These are phyloP conservation scores for Hydrotaea diabolus DNA, from an alignment of 2,888 invertebrate genomes.

Conservation along the genomic window DNA sequence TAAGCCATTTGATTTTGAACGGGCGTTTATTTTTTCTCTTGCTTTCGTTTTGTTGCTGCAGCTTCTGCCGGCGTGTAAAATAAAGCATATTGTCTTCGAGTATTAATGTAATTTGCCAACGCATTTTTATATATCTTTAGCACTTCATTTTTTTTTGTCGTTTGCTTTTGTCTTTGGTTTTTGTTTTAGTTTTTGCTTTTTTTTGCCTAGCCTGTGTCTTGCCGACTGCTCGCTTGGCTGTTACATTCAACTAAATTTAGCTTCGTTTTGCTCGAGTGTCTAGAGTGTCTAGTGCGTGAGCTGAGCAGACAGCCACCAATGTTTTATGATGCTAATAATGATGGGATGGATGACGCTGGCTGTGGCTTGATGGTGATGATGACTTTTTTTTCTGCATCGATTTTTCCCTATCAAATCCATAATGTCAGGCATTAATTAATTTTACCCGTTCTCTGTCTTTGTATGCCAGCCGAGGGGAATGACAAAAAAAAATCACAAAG, in stretches of 20 bases:
- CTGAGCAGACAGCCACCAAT: conserved; percentile 39
- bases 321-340: conserved; percentile 52
- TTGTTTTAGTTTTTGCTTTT: not conserved
- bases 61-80: not conserved
- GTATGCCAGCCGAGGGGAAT: not conserved
- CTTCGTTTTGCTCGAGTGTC: conserved; percentile 39
- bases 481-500: no score
- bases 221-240: not conserved
- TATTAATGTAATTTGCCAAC: conserved; percentile 67
- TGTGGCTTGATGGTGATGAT: conserved; percentile 51
- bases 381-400: conserved; percentile 64
- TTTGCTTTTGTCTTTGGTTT: no score
- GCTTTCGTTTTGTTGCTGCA: no score
- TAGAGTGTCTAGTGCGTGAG: not conserved
- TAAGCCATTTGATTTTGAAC: conserved; percentile 59
- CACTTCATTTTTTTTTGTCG: conserved; percentile 58
- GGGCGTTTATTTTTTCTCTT: conserved; percentile 24
- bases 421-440: conserved; percentile 67
- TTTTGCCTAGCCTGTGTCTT: not conserved
- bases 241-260: conserved; percentile 64
- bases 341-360: conserved; percentile 39
- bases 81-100: conserved; percentile 54
- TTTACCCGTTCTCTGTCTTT: conserved; percentile 40
- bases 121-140: conserved; percentile 63
- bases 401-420: conserved; percentile 68